phyloP scores from a whole-genome alignment of 1,140 invertebrate species.

The Lepidurus arcticus region DNA sequence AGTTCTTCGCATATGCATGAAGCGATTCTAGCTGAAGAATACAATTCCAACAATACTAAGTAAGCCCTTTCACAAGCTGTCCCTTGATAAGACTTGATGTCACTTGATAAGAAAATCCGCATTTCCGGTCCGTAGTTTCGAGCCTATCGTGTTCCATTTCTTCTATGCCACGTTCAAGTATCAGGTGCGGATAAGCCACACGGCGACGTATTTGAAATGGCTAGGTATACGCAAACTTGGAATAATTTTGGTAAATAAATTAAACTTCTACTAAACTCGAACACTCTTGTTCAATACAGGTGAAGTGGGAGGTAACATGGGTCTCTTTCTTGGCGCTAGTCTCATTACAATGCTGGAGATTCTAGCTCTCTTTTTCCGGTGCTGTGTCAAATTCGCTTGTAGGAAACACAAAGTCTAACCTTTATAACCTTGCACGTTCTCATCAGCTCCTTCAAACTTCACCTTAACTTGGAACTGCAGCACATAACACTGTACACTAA shows the following conservation, averaged over 20 bases:
- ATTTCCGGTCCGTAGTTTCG: not conserved
- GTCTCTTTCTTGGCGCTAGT: slow-evolving; percentile 31
- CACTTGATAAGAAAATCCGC: not conserved
- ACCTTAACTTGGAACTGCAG: no score
- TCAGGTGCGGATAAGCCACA: not conserved
- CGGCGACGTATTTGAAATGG: not conserved
- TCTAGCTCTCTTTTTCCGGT: not conserved
- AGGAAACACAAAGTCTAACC: no score
- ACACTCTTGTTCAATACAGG: not conserved
- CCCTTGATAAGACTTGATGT: not conserved
- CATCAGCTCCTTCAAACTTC: no score
- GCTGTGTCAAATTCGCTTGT: not conserved
- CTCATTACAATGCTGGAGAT: slow-evolving; percentile 30
- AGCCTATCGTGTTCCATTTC: not conserved
- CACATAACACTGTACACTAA: no score
- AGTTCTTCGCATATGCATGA: no score
- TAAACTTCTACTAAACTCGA: not conserved
- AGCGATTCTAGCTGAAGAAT: no score
- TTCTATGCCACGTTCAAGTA: not conserved
- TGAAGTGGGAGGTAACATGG: slow-evolving; percentile 33
- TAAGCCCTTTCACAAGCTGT: not conserved
- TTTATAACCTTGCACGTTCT: no score
- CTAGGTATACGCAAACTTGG: not conserved
- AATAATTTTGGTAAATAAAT: not conserved
- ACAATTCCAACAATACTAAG: no score